Evolutionary conservation across 1,140 invertebrate species (phyloP), one percentile per base, ranked within the genome.

Genomic region (Gonatopus flavifemur): DNA sequence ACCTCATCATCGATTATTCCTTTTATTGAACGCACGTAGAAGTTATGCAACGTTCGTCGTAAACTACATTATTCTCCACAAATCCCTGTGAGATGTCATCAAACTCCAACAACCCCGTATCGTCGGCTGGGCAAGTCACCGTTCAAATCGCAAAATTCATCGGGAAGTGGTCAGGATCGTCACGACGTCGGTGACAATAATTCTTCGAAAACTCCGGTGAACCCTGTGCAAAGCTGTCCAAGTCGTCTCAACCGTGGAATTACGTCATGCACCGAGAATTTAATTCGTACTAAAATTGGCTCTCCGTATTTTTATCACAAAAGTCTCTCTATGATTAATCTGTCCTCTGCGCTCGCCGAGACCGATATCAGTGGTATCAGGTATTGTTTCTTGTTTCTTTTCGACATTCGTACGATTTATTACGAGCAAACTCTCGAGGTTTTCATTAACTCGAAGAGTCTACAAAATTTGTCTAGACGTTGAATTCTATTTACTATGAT

Each of bases 291-390:
- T n/a, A n/a, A n/a, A 22, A 46, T 55, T 18, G 30, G 36, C 13
- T 36, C 49, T 0, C 52, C 64, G 1, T 18, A 37, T 0, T 55
- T n/a, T n/a, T n/a, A 37, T 33, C 63, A 65, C 35, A 74, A 71
- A 48, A 77, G 75, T 36, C 19, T 71, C 5, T 77, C 75, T 8
- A 64, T 77, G 62, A 63, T 66, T 21, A 64, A 77, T 28, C 48
- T 77, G 7, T 59, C 70, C 0, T 59, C 65, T 1, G 28, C 32
- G 18, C 33, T 36, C 10, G 48, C 46, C 22, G 53, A 63, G 18
- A 16, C 36, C 2, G 65, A 61, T 9, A 40, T 46, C 12, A 39
- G 36, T n/a, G 51, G 62, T 21, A 33, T 57, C 12, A 67, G 62
- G 70, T 72, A 45, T n/a, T n/a, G n/a, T n/a, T n/a, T n/a, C n/a